Base-by-base conservation (phyloP, 1,140 invertebrate species). In the Psilanteris sp. region DNA sequence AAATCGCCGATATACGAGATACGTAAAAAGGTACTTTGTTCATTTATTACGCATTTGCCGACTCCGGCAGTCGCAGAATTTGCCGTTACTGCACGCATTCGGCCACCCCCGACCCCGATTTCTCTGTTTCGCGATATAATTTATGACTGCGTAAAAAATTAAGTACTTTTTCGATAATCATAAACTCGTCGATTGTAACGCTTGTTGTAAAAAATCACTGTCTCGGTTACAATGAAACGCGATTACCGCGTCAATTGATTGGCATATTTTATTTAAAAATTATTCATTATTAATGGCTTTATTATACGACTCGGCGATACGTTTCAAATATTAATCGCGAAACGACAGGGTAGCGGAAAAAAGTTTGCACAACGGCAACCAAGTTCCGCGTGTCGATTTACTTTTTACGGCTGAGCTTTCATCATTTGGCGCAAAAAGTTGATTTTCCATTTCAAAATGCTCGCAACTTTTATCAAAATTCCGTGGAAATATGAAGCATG, bases 21-120 rank as follows among this genome's bases (percentile, higher is more conserved):
- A 71, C 74, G 67, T 71, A 77, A 77, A 77, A 77, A 77, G 67
- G 74, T 57, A 70, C 73, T 77, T 71, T 15, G 44, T 34, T 77
- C 66, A 66, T 77, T 77, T 71, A 77, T 77, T 77, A 71, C 73
- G 61, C 54, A 77, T 77, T 71, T 24, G 32, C 34, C 32, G 36
- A 11, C 41, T 54, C 37, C 32, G 32, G 43, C 59, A 77, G 37
- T 71, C 27, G 66, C 64, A 61, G 59, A 61, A 71, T 77, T 46
- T 54, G 31, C 73, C 73, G 71, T 76, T 66, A 61, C 52, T 36
- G 50, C 36, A 52, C 44, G 66, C 55, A 61, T 77, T 76, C 67
- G n/a, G n/a, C n/a, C n/a, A n/a, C n/a, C n/a, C n/a, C n/a, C n/a
- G n/a, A n/a, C 36, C 66, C 73, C 66, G 66, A 77, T 77, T 77